Percentiles rank a stretch among this genome's conserved stretches.
These are phyloP conservation scores for Lepidocyrtoides sp. DNA, from an alignment of 2,888 invertebrate species.

Conservation along the genomic window DNA sequence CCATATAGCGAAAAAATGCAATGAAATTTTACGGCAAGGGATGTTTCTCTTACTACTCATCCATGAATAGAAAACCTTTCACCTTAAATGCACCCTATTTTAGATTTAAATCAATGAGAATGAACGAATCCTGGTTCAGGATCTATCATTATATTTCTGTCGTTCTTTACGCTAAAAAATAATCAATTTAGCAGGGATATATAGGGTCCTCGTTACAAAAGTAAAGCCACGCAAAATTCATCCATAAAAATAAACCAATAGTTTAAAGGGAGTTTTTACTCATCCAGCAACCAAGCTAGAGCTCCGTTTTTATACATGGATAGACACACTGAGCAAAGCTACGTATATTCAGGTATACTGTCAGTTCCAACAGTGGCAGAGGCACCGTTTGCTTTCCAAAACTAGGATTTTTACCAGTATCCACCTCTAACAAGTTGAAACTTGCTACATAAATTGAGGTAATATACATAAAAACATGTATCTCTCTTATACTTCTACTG, in stretches of 20 bases:
- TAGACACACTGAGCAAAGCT: too few species aligned
- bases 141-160: background rate
- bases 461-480: too few species aligned
- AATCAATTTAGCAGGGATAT: constrained; percentile 26
- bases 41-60: background rate
- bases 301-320: background rate
- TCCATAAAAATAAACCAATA: constrained; percentile 21
- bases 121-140: background rate
- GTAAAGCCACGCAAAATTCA: background rate
- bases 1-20: background rate
- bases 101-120: background rate
- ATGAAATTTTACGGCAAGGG: background rate
- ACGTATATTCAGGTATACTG: too few species aligned
- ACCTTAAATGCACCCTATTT: constrained; percentile 50
- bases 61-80: constrained; percentile 11
- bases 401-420: too few species aligned
- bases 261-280: background rate
- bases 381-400: too few species aligned
- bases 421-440: too few species aligned
- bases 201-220: background rate
- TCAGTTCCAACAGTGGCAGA: too few species aligned
- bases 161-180: background rate
- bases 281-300: background rate
- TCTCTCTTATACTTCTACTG: too few species aligned
- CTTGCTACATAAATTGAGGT: too few species aligned